These are phyloP conservation scores for Solenopsis fugax DNA, from an alignment of 1,140 invertebrate species.

Conservation along the genomic window DNA sequence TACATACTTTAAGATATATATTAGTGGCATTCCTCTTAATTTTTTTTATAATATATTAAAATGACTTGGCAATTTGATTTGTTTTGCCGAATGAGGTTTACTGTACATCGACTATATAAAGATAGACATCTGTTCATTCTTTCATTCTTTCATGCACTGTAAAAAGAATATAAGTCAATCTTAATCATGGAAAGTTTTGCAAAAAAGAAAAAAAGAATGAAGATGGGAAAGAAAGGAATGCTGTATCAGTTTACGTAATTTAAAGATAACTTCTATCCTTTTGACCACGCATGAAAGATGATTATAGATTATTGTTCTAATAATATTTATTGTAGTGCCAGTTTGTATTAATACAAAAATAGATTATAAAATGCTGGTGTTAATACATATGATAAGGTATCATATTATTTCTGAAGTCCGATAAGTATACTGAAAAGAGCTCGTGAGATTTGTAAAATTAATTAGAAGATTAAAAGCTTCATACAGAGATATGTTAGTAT, in stretches of 20 bases:
- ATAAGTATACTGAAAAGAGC: conserved; percentile 25
- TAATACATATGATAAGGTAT: conserved; percentile 43
- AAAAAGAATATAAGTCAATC: conserved; percentile 34
- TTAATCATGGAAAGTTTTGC: background rate
- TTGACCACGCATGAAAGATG: conserved; percentile 46
- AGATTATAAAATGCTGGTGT: conserved; percentile 52
- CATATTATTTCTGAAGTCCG: conserved; percentile 24
- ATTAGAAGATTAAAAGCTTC: conserved; percentile 28
- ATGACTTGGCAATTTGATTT: conserved; percentile 17
- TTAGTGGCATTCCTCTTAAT: background rate
- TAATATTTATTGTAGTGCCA: conserved; percentile 55
- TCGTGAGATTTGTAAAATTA: conserved; percentile 19
- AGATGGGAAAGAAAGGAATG: background rate
- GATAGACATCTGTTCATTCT: background rate
- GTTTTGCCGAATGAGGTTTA: conserved; percentile 30
- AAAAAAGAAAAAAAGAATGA: conserved; percentile 7
- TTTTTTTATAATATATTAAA: conserved; percentile 18
- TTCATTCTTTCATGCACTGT: conserved; percentile 28
- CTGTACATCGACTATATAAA: conserved; percentile 9
- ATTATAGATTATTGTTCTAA: conserved; percentile 30
- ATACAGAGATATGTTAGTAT: conserved; percentile 26
- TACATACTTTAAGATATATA: conserved; percentile 42
- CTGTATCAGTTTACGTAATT: conserved; percentile 1
- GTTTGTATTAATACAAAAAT: conserved; percentile 55
- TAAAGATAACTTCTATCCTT: conserved; percentile 28